Percentiles rank a stretch among this genome's conserved stretches.
Evolutionary conservation across 2,888 invertebrate genomes (phyloP).

Genomic region (Branchinecta sandiegonensis): DNA sequence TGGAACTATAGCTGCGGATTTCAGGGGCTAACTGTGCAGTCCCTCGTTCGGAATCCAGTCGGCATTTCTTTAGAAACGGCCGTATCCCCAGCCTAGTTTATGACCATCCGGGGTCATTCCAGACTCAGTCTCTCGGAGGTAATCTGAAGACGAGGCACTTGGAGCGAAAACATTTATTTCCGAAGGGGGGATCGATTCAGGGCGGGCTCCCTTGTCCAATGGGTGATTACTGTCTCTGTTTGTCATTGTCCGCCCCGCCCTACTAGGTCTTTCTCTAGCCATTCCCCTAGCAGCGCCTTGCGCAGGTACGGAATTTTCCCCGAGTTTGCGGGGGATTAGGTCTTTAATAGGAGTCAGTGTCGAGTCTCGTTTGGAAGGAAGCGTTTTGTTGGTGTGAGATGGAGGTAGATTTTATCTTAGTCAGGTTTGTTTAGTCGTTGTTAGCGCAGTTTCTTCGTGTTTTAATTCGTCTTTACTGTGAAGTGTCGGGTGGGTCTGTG

Average conservation of each 20-base stretch:
- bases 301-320: not conserved
- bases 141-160: conserved; percentile 15
- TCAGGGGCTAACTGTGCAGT: no score
- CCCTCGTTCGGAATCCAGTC: not conserved
- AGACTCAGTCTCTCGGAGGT: conserved; percentile 5
- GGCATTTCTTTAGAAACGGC: not conserved
- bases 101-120: conserved; percentile 6
- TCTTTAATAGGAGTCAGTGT: conserved; percentile 6
- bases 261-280: not conserved
- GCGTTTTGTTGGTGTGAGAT: no score
- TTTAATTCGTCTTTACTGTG: no score
- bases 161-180: conserved; percentile 12
- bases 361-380: conserved; percentile 1
- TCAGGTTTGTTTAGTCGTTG: no score
- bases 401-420: no score
- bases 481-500: no score
- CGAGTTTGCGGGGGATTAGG: not conserved
- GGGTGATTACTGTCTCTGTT: conserved; percentile 10
- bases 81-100: not conserved
- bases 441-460: no score
- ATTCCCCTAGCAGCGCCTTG: not conserved
- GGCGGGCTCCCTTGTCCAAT: conserved; percentile 4
- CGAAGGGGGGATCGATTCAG: not conserved
- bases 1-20: no score
- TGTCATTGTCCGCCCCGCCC: conserved; percentile 10